phyloP scores from a whole-genome alignment of 2,113 vertebrate species.

The Pelmatolapia mariae region DNA sequence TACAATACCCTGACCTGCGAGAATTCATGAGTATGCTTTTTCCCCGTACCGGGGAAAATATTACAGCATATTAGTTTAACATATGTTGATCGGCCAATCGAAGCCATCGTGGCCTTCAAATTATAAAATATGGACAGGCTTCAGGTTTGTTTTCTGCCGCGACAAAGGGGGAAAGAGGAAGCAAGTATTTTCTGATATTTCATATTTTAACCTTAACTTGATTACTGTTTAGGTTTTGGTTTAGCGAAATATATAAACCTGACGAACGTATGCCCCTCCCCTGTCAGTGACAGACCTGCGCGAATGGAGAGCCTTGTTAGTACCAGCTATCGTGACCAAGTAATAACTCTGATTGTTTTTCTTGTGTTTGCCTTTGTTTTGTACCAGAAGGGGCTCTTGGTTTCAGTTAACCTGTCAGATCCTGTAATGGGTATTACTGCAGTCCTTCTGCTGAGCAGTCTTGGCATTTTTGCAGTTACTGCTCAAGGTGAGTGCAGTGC shows the following conservation, averaged over 20 bases:
- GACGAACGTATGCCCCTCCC: background rate
- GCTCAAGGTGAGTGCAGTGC: slow-evolving; percentile 22
- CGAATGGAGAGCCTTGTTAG: background rate
- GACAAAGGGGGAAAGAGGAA: background rate
- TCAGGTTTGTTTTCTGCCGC: background rate
- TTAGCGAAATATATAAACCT: background rate
- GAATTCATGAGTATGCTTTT: too few species aligned
- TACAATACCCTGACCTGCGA: too few species aligned
- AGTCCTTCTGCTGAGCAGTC: background rate
- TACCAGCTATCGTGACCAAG: background rate
- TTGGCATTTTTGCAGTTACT: background rate
- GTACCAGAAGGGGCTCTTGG: background rate
- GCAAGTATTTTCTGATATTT: background rate
- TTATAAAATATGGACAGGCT: background rate
- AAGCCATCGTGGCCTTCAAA: background rate
- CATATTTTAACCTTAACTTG: background rate
- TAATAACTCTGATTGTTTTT: background rate
- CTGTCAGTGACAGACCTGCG: background rate
- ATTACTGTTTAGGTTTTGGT: background rate
- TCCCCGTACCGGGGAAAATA: too few species aligned
- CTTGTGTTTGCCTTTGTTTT: background rate
- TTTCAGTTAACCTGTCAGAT: background rate
- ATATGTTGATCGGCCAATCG: fast-evolving
- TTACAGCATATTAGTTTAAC: background rate
- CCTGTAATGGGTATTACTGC: background rate